phyloP scores from a whole-genome alignment of 2,113 vertebrate genomes.

The Brienomyrus longianalis region DNA sequence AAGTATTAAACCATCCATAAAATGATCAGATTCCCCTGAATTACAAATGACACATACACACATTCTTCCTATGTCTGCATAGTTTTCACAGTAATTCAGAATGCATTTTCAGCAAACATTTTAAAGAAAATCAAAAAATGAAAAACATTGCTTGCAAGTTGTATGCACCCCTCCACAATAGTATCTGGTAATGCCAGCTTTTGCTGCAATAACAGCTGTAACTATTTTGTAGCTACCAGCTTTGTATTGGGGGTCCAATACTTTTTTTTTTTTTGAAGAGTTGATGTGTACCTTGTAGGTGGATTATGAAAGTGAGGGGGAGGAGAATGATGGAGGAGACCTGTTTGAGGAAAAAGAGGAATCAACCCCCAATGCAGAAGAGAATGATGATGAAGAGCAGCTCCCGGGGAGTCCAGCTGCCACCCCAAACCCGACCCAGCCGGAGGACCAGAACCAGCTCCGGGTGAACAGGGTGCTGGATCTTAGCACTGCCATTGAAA shows the following conservation, averaged over 20 bases:
- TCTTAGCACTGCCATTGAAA: constrained; percentile 58
- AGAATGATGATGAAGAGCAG: constrained; percentile 39
- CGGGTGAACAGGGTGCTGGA: constrained; percentile 65
- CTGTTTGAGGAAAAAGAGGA: constrained; percentile 36
- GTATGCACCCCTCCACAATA: neutral
- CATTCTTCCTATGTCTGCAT: neutral
- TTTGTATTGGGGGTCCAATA: neutral
- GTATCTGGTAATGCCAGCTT: neutral
- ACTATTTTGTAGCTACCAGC: neutral
- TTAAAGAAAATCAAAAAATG: neutral
- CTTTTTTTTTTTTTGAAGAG: neutral
- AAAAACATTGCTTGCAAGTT: neutral
- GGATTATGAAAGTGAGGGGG: constrained; percentile 89
- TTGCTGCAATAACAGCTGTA: neutral
- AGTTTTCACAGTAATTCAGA: neutral
- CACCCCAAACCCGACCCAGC: neutral
- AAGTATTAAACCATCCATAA: neutral
- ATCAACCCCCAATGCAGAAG: constrained; percentile 24
- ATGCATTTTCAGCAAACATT: neutral
- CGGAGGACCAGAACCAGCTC: constrained; percentile 25
- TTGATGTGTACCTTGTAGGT: constrained; percentile 55
- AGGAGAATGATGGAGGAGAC: constrained; percentile 35
- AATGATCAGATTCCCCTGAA: neutral
- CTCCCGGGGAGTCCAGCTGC: constrained; percentile 16
- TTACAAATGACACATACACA: neutral